These are phyloP conservation scores for Falco biarmicus DNA, from an alignment of 2,797 vertebrate genomes.

Conservation along the genomic window DNA sequence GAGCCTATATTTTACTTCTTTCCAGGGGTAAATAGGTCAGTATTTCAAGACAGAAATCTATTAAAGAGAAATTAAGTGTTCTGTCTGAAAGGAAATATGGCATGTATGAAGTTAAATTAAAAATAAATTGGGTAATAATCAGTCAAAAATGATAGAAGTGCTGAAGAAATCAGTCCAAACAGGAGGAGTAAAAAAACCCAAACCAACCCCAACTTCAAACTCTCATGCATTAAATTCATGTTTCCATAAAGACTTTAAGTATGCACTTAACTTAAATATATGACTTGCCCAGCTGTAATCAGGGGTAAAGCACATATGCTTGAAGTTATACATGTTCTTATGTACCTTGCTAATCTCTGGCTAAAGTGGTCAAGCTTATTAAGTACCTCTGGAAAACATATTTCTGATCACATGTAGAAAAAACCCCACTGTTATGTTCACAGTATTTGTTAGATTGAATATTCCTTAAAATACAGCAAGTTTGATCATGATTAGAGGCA, in stretches of 20 bases:
- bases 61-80: slow-evolving; percentile 21
- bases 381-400: neutral
- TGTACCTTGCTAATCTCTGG: neutral
- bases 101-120: slow-evolving; percentile 38
- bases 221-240: neutral
- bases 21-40: slow-evolving; percentile 31
- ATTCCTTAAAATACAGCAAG: neutral
- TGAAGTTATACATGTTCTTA: neutral
- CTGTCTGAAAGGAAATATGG: slow-evolving; percentile 34
- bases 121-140: slow-evolving; percentile 46
- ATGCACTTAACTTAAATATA: slow-evolving; percentile 1
- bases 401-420: neutral
- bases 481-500: neutral
- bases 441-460: neutral
- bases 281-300: neutral
- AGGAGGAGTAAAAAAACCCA: neutral
- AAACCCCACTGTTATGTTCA: accelerated
- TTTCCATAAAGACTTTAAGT: slow-evolving; percentile 17
- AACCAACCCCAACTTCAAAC: neutral
- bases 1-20: slow-evolving; percentile 39
- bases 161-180: slow-evolving; percentile 24
- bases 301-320: neutral
- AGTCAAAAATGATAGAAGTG: slow-evolving; percentile 25
- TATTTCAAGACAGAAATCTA: slow-evolving; percentile 46
- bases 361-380: neutral